A percentile compares a stretch with the other conserved stretches of the same genome.
These are phyloP conservation scores for Galagoides demidoff DNA, from an alignment of 2,797 vertebrate species.

Conservation along the genomic window DNA sequence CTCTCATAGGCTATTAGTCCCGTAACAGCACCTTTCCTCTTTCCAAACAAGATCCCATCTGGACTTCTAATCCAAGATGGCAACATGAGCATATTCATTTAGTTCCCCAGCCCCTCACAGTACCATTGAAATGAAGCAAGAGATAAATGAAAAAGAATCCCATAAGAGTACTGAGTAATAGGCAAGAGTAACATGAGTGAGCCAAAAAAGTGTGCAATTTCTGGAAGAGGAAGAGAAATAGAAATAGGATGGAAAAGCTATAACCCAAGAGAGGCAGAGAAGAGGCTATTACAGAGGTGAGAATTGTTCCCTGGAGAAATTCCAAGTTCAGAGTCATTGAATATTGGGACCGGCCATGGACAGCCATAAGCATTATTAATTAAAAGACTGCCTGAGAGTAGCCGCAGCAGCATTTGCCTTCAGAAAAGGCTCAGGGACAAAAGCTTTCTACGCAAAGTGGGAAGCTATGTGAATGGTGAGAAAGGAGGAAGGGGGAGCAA, in stretches of 20 bases:
- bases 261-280: not conserved
- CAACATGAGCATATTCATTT: fast-evolving
- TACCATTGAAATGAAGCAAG: not conserved
- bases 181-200: not conserved
- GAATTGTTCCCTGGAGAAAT: conserved; percentile 8
- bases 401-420: not conserved
- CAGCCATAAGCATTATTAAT: not conserved
- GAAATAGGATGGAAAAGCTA: not conserved
- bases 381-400: conserved; percentile 27
- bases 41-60: not conserved
- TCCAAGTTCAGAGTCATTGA: not conserved
- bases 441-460: conserved; percentile 29
- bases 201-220: not conserved
- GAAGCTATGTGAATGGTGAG: not conserved
- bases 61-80: not conserved
- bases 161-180: not conserved
- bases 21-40: not conserved
- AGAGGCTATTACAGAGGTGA: not conserved
- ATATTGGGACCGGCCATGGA: not conserved
- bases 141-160: not conserved
- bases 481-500: not conserved
- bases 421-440: conserved; percentile 25
- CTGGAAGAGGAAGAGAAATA: not conserved
- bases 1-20: not conserved
- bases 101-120: not conserved